Evolutionary conservation across 2,113 vertebrate genomes (phyloP), one percentile per base, ranked within the genome.

Genomic region (Tragelaphus strepsiceros): DNA sequence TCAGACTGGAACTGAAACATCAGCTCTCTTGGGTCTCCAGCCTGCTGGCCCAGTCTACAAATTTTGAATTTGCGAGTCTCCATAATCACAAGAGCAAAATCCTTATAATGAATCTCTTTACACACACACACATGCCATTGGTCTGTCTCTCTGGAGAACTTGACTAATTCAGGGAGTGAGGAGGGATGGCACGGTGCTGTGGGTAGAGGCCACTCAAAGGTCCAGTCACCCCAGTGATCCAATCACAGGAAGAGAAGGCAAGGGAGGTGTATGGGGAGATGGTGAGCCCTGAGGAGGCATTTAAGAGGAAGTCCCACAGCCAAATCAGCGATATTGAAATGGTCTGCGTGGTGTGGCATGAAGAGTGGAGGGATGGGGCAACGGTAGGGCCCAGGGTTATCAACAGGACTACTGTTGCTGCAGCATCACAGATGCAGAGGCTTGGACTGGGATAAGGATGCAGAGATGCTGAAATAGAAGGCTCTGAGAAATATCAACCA

Each of bases 401-500:
- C 12, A 0, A 4, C 0, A 12, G 51, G 19, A 46, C 10, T 46
- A 6, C 21, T 22, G 21, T n/a, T 53, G 14, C 30, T 13, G 28
- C 7, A 67, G 54, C 67, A 21, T 11, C 2, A 56, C 19, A 74
- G 22, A 53, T 32, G 6, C 12, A 89, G 54, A 90, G 32, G 24
- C n/a, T 30, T 80, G 58, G 61, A 30, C 14, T 46, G 39, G 28
- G 21, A 32, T 8, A 3, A 64, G 19, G 32, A 62, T 0, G 17
- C 7, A 6, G 43, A 94, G 32, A 94, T 26, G 46, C 0, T 26
- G 14, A 88, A 80, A 35, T 4, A 53, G 74, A 92, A 96, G 46
- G 15, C 67, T 11, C 51, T 9, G 56, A 26, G 67, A 96, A 77
- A 59, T n/a, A 64, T 0, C 16, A 17, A 96, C 59, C 64, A 67